Base-by-base conservation (phyloP, 2,113 vertebrate species). In the Seriola dumerili region DNA sequence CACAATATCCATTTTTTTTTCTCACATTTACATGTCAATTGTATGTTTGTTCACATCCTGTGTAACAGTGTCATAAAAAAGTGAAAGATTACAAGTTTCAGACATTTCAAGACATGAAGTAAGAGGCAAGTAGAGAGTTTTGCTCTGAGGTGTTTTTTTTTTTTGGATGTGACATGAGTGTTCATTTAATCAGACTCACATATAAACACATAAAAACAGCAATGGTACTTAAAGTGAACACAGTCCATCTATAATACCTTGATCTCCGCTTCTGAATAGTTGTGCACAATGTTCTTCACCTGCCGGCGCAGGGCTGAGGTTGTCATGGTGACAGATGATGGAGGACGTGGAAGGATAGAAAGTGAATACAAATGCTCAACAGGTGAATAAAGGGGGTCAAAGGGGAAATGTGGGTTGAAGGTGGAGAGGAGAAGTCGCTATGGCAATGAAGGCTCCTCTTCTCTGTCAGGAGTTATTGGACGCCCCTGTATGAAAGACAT, bases 231-330 rank as follows among this genome's bases (percentile, higher is more conserved):
- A 0, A 68, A 58, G 25, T 72, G 3, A 72, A 62, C 4, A 17
- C n/a, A 64, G 5, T 17, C 58, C 0, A 55, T 64, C 36, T 3
- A 23, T 25, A 44, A 72, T 89, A 99, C 98, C 92, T 99, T 99
- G 80, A 99, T 96, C 94, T 99, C 98, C 0, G 98, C 98, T 86
- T 99, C 97, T 0, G 98, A 97, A 90, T 99, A 99, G 92, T 99
- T 99, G 95, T 98, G 97, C 75, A 99, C 97, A 0, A 99, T 97
- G 90, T 99, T 99, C 89, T 99, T 99, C 85, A 99, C 97, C 93
- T 99, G 98, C 73, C 98, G 96, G 10, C 98, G 97, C 91, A 99
- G 93, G 0, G 97, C 97, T 0, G 97, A 98, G 65, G 98, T 99
- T 44, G 97, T 98, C 98, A 99, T 99, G 94, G 92, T 63, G 94